These are phyloP conservation scores for Lagenorhynchus albirostris DNA, from an alignment of 2,113 vertebrate genomes.

Conservation along the genomic window DNA sequence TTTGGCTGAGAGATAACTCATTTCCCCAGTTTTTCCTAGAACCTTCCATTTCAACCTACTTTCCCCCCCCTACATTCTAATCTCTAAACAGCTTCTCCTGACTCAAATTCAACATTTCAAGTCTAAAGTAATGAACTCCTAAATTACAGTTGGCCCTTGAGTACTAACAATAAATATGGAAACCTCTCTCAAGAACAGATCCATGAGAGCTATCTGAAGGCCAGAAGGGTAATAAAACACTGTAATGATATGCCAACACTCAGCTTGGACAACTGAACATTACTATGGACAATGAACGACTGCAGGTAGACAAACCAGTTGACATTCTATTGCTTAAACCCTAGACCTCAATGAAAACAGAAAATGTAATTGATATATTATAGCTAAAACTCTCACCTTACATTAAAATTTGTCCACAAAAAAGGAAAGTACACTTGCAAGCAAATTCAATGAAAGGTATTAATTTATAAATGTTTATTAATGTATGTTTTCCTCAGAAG, in stretches of 20 bases:
- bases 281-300: not conserved
- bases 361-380: not conserved
- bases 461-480: not conserved
- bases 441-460: not conserved
- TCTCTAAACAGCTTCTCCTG: not conserved
- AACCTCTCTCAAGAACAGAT: not conserved
- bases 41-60: not conserved
- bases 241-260: not conserved
- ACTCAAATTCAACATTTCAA: not conserved
- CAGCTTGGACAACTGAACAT: not conserved
- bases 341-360: not conserved
- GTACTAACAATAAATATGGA: not conserved
- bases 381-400: not conserved
- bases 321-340: not conserved
- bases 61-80: not conserved
- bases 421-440: not conserved
- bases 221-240: not conserved
- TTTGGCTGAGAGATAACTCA: not conserved
- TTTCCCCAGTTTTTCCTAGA: not conserved
- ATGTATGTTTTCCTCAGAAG: not conserved
- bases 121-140: not conserved
- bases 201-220: not conserved
- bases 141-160: not conserved
- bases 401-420: not conserved
- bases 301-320: not conserved